Evolutionary conservation across 2,113 vertebrate species (phyloP), one percentile per base, ranked within the genome.

Genomic region (Anser cygnoides): DNA sequence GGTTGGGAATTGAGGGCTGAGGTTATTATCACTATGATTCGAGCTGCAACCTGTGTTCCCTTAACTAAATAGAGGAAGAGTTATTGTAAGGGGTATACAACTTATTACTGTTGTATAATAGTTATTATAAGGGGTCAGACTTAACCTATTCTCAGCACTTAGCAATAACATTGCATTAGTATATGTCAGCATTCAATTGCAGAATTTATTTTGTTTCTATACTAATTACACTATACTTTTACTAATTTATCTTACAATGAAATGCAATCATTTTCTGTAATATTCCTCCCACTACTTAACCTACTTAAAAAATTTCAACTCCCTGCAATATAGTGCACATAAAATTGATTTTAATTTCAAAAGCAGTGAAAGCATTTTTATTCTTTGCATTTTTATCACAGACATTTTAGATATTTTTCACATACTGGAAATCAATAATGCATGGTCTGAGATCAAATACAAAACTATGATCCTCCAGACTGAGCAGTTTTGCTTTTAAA

Each of bases 301-400:
- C 91, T 89, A 72, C 80, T 93, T 94, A 83, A 77, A 31, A 86
- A 86, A 93, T 92, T 84, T 71, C 74, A 92, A 61, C 43, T 96
- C 50, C 17, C 41, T 76, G 61, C 22, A 84, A 95, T 19, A 65
- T 74, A 82, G 76, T 70, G 81, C 72, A 79, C 67, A 55, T 89
- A 79, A 95, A 94, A 96, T 87, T 84, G 58, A 87, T 96, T 96
- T 88, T 91, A n/a, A 88, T 88, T 95, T 96, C 93, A 93, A 91
- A 95, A 86, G 29, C 35, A 88, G 29, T 65, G 73, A 76, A 88
- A 86, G 39, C 6, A 75, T 82, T 91, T 93, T 58, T 52, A 74
- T 84, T 88, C 74, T 92, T 91, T 83, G 41, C 20, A 84, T 93
- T 94, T 96, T 95, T 86, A 84, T 87, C 91, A 49, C 22, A 94